Conservation (phyloP, 2,888 invertebrate species). For the Lucinisca nassula region DNA sequence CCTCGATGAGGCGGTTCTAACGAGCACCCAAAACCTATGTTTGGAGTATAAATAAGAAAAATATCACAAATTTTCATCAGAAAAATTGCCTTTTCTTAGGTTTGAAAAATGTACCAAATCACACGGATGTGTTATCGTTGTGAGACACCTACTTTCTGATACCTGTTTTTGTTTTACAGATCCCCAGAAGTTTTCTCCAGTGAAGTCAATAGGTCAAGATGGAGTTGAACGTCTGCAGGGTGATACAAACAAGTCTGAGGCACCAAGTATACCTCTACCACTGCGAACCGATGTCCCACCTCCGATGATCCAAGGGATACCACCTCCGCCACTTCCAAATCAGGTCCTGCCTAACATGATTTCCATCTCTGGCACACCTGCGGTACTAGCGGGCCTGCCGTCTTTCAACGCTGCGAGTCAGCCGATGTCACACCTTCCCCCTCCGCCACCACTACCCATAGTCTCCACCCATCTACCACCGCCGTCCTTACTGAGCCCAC, state of each 20-base stretch:
- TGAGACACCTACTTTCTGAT: too few relatives aligned
- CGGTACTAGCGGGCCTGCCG: constrained; percentile 25
- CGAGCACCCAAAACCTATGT: too few relatives aligned
- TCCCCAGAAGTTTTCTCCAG: not conserved
- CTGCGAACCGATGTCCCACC: constrained; percentile 51
- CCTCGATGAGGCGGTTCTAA: too few relatives aligned
- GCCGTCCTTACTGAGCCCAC: constrained; percentile 38
- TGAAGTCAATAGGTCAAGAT: constrained; percentile 8
- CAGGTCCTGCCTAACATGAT: constrained; percentile 71
- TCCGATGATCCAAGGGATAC: constrained; percentile 54
- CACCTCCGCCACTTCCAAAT: constrained; percentile 63
- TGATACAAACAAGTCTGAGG: not conserved
- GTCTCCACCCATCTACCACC: constrained; percentile 54
- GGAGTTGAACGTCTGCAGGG: not conserved
- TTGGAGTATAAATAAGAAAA: too few relatives aligned
- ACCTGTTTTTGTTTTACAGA: not conserved
- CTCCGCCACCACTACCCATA: constrained; percentile 11
- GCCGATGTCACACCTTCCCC: not conserved
- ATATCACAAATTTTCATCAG: too few relatives aligned
- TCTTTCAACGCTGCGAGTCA: not conserved
- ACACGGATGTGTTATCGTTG: too few relatives aligned
- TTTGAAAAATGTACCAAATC: too few relatives aligned
- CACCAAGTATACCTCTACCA: not conserved
- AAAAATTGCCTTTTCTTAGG: too few relatives aligned
- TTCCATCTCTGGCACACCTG: constrained; percentile 24